Evolutionary conservation across 2,113 vertebrate species (phyloP), one percentile per base, ranked within the genome.

Genomic region (Clarias batrachus): DNA sequence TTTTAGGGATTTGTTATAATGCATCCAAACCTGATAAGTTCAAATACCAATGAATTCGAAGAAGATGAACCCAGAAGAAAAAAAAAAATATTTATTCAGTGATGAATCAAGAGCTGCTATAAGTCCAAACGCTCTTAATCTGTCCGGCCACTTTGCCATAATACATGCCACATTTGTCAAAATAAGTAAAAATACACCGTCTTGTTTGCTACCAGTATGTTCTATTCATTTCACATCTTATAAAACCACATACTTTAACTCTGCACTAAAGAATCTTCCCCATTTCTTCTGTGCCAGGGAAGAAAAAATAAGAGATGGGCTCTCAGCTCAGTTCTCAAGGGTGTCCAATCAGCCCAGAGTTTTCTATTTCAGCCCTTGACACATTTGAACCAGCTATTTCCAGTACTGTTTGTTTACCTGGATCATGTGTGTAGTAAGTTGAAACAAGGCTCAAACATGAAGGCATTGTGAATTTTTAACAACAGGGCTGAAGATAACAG

Each of bases 381-480:
- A n/a, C 63, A 80, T 30, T 74, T 79, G 62, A 66, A 27, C 74
- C 52, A 41, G 30, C 27, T 70, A 86, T 70, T 86, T 77, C 41
- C 76, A 59, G 76, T 80, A 80, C 30, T 17, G n/a, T 37, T 41
- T 86, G 77, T 80, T 77, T 85, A 78, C 73, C 83, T 65, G 60
- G 83, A 59, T 76, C 84, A 68, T 19, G 30, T 80, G 76, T 86
- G 63, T 59, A 70, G 48, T 52, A 63, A 77, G 25, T 16, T 83
- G 52, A 19, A 83, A 83, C 37, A 37, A 59, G 54, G 37, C 16
- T 83, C 23, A 25, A 83, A 59, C 71, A 79, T 79, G n/a, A 30
- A 78, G 4, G 78, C 76, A 56, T 4, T 59, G 76, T 57, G 54
- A 25, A 33, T 86, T 66, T 78, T 59, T 4, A 13, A 66, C 1